Conservation (phyloP, 1,140 invertebrate genomes). For the Drosophila sechellia region DNA sequence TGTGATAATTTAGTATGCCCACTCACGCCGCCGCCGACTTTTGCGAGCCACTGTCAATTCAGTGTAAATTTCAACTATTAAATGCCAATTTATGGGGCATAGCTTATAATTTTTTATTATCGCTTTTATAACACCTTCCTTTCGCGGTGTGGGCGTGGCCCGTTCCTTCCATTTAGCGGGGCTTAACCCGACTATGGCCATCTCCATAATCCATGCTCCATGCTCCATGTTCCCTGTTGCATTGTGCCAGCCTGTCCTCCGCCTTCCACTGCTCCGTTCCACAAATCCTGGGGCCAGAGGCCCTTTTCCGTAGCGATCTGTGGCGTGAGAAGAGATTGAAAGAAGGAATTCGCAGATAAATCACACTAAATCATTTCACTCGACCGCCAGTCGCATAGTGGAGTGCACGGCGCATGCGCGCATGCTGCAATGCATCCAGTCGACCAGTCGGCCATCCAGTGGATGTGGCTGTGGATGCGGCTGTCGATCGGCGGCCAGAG, state of each 20-base stretch:
- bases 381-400: constrained; percentile 14
- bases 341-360: constrained; percentile 81
- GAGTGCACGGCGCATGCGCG: constrained; percentile 69
- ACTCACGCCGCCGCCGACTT: constrained; percentile 23
- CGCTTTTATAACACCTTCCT: constrained; percentile 77
- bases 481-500: neutral
- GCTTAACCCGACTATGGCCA: constrained; percentile 1
- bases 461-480: neutral
- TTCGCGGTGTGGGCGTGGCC: constrained; percentile 34
- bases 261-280: neutral
- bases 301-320: constrained; percentile 32
- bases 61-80: constrained; percentile 82
- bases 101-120: constrained; percentile 83
- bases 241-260: neutral
- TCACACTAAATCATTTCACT: constrained; percentile 83
- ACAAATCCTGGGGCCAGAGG: neutral
- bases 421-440: constrained; percentile 68
- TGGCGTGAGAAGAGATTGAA: constrained; percentile 82
- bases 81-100: constrained; percentile 82
- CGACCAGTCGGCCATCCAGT: no score
- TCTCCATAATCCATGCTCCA: no score
- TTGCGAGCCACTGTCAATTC: constrained; percentile 67
- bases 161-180: constrained; percentile 6
- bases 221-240: no score
- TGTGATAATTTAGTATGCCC: constrained; percentile 14